phyloP scores from a whole-genome alignment of 2,888 invertebrate species.

The Colletes collaris region DNA sequence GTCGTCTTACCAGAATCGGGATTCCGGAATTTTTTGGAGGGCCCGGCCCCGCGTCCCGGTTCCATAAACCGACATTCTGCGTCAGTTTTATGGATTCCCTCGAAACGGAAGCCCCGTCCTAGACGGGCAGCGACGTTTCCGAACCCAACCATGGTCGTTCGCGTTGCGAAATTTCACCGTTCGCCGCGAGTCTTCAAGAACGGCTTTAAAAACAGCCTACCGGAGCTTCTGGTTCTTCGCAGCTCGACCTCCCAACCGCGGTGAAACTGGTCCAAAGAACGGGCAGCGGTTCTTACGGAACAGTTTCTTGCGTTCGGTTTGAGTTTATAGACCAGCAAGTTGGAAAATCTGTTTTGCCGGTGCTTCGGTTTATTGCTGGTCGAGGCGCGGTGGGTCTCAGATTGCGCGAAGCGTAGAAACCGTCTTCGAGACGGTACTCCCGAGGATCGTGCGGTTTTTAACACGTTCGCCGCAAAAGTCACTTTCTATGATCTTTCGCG shows the following conservation, averaged over 20 bases:
- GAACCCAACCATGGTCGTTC: constrained; percentile 17
- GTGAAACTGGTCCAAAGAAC: constrained; percentile 22
- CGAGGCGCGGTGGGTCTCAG: not conserved
- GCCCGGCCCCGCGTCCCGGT: constrained; percentile 6
- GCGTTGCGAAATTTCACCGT: constrained; percentile 31
- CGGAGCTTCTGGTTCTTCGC: constrained; percentile 29
- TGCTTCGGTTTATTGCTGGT: not conserved
- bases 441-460: not conserved
- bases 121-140: constrained; percentile 9
- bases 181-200: constrained; percentile 18
- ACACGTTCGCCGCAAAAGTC: not conserved
- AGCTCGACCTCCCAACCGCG: not conserved
- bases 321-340: constrained; percentile 8
- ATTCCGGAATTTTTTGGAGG: constrained; percentile 4
- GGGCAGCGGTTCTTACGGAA: constrained; percentile 7
- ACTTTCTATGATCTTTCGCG: not conserved
- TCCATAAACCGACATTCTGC: constrained; percentile 36
- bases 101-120: constrained; percentile 42
- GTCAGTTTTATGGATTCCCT: constrained; percentile 46
- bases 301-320: constrained; percentile 14
- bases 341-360: constrained; percentile 10
- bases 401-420: constrained; percentile 15
- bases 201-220: constrained; percentile 19
- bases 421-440: not conserved
- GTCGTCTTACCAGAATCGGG: constrained; percentile 8